A percentile compares a stretch with the other conserved stretches of the same genome.
Conservation (phyloP, 2,113 vertebrate species). For the Ellobius talpinus region DNA sequence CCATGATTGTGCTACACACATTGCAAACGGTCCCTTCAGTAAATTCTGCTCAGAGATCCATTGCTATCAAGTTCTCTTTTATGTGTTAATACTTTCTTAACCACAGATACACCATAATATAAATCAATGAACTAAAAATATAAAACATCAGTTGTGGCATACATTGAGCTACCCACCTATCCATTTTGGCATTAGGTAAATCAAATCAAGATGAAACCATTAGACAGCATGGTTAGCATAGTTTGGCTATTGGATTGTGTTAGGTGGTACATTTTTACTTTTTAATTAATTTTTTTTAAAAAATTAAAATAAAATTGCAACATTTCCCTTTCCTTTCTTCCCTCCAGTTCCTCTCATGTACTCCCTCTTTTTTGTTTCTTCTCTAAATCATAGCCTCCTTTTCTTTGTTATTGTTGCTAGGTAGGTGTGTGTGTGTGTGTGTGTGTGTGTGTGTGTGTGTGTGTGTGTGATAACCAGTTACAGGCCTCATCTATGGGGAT, state of each 20-base stretch:
- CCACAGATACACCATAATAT: not conserved
- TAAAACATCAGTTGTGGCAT: not conserved
- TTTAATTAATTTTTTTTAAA: not conserved
- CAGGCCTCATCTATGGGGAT: not conserved
- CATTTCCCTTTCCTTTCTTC: not conserved
- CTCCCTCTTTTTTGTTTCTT: not conserved
- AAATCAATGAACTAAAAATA: not conserved
- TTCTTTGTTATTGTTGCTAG: not conserved
- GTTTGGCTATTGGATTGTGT: not conserved
- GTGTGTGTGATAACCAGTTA: not conserved
- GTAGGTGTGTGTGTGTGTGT: too few relatives aligned
- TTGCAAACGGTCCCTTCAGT: not conserved
- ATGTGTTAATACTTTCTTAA: not conserved
- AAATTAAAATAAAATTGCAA: not conserved
- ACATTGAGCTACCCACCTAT: not conserved
- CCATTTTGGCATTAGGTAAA: not conserved
- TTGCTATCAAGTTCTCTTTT: not conserved
- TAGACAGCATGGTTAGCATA: not conserved
- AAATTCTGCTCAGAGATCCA: not conserved
- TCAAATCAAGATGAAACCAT: not conserved
- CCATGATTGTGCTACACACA: not conserved
- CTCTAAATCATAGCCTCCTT: not conserved
- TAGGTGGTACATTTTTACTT: not conserved
- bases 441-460: too few relatives aligned
- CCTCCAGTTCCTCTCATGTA: not conserved